Evolutionary conservation across 2,797 vertebrate species (phyloP).

Genomic region (Sebastes umbrosus): DNA sequence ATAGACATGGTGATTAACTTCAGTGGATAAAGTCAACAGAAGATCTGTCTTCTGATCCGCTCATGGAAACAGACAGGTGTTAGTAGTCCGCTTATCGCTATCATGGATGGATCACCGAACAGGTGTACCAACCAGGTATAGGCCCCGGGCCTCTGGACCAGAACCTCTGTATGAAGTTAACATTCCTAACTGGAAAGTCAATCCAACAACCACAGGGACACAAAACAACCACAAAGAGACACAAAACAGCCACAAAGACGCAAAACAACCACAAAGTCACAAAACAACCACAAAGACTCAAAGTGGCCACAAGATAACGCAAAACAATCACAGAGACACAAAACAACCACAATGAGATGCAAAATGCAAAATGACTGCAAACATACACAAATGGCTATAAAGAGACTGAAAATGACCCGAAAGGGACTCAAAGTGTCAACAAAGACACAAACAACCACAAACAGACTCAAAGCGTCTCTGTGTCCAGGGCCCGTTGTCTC

Average conservation of each 20-base stretch:
- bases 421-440: neutral
- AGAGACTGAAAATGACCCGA: neutral
- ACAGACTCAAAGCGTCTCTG: neutral
- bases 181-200: neutral
- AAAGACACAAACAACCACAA: no score
- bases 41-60: neutral
- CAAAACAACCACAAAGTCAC: no score
- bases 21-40: neutral
- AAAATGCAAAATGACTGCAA: no score
- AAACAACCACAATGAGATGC: no score
- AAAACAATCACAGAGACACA: no score
- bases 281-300: no score
- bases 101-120: neutral
- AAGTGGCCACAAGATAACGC: no score
- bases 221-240: no score
- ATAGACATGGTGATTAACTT: neutral
- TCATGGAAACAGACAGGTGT: neutral
- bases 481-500: no score
- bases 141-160: neutral
- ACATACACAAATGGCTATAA: no score
- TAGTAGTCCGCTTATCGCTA: neutral
- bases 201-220: neutral
- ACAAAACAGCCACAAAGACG: no score
- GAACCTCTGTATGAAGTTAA: neutral
- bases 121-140: neutral